Base-by-base conservation (phyloP, 2,113 vertebrate genomes). In the Miniopterus natalensis region DNA sequence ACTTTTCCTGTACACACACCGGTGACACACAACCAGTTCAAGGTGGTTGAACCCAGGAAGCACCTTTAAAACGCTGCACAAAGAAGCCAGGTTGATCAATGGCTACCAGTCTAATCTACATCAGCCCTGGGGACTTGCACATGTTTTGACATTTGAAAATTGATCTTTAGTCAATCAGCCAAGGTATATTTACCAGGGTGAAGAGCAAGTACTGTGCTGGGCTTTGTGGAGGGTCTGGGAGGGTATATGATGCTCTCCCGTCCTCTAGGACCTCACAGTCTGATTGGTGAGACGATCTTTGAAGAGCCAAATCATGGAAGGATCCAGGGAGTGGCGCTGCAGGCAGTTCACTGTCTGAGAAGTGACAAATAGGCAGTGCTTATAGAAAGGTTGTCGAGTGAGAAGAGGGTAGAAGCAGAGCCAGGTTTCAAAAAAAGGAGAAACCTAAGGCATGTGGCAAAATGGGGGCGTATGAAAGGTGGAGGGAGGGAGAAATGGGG, bases 121-220 rank as follows among this genome's bases (percentile, higher is more conserved):
- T 27, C 11, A 20, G 42, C 51, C n/a, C 14, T 71, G 23, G 77
- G 53, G 70, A 73, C 29, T 40, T 79, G 11, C 17, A 70, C 29
- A 70, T 53, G 25, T 94, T 96, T 88, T 91, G 68, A 93, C 75
- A 61, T 84, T 63, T 95, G 70, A 53, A 96, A 73, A 51, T 65
- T 91, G 68, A 83, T 91, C 57, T 90, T 89, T 10, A 90, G 53
- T 93, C 31, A 63, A 0, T 92, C 75, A 68, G 49, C 45, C 61
- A 68, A 88, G 57, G 29, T 65, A 5, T 79, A 31, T 85, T 89
- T 59, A 71, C 59, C 40, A 66, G 57, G 42, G 25, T 85, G 6
- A 53, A 90, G 61, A 91, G 55, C 55, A 91, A 78, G 14, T 17
- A 17, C 65, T 80, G 74, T 27, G 18, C 57, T 83, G 74, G 84